These are phyloP conservation scores for Amazona ochrocephala DNA, from an alignment of 2,797 vertebrate genomes.

Conservation along the genomic window DNA sequence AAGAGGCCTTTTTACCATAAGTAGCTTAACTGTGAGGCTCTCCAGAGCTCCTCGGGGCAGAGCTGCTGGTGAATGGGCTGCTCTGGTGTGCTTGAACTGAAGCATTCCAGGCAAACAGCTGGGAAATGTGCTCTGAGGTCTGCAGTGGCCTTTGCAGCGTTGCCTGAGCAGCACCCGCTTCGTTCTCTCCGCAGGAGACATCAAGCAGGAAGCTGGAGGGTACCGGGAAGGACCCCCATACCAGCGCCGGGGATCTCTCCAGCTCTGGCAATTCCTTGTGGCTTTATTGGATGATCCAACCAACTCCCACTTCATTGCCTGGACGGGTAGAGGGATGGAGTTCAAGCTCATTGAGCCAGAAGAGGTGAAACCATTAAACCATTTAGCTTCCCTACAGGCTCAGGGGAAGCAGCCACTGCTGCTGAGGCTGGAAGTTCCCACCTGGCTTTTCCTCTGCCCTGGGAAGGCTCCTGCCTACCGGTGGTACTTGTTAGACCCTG, in stretches of 20 bases:
- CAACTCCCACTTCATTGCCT: slow-evolving; percentile 95
- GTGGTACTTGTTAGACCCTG: rapidly evolving
- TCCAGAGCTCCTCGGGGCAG: background rate
- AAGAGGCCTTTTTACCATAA: background rate
- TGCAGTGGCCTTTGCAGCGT: background rate
- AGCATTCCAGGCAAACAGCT: background rate
- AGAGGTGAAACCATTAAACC: slow-evolving; percentile 82
- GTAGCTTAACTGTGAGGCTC: background rate
- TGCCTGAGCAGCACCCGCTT: background rate
- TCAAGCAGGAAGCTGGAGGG: slow-evolving; percentile 88
- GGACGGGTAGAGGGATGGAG: slow-evolving; percentile 98
- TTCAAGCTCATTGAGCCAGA: slow-evolving; percentile 99
- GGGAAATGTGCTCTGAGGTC: background rate
- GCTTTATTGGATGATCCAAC: slow-evolving; percentile 92
- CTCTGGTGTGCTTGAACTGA: background rate
- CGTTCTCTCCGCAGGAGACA: slow-evolving; percentile 80
- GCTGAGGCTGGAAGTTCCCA: background rate
- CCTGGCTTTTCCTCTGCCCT: background rate
- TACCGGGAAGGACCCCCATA: slow-evolving; percentile 91
- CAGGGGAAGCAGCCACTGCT: background rate
- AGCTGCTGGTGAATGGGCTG: background rate
- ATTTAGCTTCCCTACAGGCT: background rate
- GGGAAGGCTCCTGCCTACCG: background rate
- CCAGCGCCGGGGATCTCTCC: slow-evolving; percentile 93
- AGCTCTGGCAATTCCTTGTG: slow-evolving; percentile 97